Percentiles rank a stretch among this genome's conserved stretches.
phyloP scores from a whole-genome alignment of 2,797 vertebrate genomes.

The Sciaenops ocellatus region DNA sequence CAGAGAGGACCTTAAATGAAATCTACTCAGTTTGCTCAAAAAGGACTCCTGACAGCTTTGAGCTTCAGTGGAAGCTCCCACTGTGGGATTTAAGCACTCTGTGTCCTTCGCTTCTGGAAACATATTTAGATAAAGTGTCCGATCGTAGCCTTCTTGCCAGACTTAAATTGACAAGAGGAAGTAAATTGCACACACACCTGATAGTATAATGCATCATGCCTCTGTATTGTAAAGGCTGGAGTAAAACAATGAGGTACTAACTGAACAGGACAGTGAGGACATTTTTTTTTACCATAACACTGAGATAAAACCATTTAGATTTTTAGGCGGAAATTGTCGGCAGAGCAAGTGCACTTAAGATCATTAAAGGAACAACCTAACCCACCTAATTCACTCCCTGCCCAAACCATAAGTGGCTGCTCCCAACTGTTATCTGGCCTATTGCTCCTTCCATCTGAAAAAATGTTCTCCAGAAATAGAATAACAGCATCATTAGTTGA shows the following conservation, averaged over 20 bases:
- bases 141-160: slow-evolving; percentile 36
- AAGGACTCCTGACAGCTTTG: slow-evolving; percentile 40
- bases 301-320: not conserved
- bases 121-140: slow-evolving; percentile 45
- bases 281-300: not conserved
- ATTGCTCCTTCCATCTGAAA: slow-evolving; percentile 23
- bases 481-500: slow-evolving; percentile 18
- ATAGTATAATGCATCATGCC: not conserved
- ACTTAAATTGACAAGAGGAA: slow-evolving; percentile 36
- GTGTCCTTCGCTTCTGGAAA: slow-evolving; percentile 40
- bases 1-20: slow-evolving; percentile 39
- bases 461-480: slow-evolving; percentile 7
- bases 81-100: slow-evolving; percentile 55
- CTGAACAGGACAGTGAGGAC: not conserved
- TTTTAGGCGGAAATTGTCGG: not conserved
- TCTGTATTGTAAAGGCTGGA: slow-evolving; percentile 8
- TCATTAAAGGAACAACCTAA: not conserved
- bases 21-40: slow-evolving; percentile 47
- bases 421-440: slow-evolving; percentile 10
- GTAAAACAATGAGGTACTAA: slow-evolving; percentile 8
- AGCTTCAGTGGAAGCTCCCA: slow-evolving; percentile 44
- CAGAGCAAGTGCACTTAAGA: not conserved
- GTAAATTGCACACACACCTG: slow-evolving; percentile 31
- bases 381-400: not conserved
- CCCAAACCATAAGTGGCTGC: slow-evolving; percentile 4